Conservation (phyloP, 1,140 invertebrate genomes). For the Drosophila elegans region DNA sequence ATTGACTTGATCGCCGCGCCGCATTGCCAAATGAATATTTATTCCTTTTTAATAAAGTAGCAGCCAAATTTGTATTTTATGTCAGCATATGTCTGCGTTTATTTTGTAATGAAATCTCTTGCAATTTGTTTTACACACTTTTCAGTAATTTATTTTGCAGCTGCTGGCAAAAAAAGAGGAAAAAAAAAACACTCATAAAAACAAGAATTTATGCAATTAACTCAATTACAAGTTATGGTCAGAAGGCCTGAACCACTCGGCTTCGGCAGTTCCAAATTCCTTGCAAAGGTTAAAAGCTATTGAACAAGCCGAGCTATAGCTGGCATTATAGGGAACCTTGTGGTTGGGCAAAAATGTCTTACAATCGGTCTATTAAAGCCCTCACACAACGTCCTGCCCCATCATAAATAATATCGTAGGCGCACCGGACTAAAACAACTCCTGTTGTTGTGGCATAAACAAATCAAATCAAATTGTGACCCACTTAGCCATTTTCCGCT, state of each 20-base stretch:
- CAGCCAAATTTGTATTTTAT: slow-evolving; percentile 10
- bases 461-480: slow-evolving; percentile 76
- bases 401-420: slow-evolving; percentile 12
- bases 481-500: slow-evolving; percentile 58
- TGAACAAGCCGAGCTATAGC: neutral
- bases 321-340: neutral
- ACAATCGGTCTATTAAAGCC: slow-evolving; percentile 19
- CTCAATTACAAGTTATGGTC: slow-evolving; percentile 39
- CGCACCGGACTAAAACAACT: slow-evolving; percentile 1
- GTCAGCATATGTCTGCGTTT: slow-evolving; percentile 2
- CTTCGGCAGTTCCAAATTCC: neutral
- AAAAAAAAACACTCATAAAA: slow-evolving; percentile 4
- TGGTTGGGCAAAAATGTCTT: neutral
- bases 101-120: slow-evolving; percentile 31
- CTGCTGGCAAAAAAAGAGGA: neutral
- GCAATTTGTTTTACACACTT: slow-evolving; percentile 42
- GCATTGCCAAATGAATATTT: slow-evolving; percentile 31
- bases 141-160: slow-evolving; percentile 34
- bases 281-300: slow-evolving; percentile 33
- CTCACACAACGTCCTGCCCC: slow-evolving; percentile 8
- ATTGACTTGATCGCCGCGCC: slow-evolving; percentile 5
- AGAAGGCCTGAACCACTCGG: slow-evolving; percentile 25
- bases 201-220: slow-evolving; percentile 41
- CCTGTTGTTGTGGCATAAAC: slow-evolving; percentile 64
- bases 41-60: slow-evolving; percentile 39